Base-by-base conservation (phyloP, 2,797 vertebrate species). In the Steatocranus sp. region DNA sequence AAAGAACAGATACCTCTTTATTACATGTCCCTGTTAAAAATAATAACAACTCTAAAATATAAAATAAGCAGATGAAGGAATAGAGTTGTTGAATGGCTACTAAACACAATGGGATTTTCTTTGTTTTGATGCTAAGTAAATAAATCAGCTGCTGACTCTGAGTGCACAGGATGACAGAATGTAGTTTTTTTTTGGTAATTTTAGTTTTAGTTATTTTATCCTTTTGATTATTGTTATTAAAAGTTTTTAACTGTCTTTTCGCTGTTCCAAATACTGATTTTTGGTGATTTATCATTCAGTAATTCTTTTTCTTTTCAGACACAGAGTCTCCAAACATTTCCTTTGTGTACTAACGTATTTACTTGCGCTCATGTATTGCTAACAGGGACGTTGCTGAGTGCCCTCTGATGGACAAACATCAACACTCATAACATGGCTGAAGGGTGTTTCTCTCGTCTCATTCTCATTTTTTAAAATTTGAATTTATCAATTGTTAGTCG, bases 41-140 rank as follows among this genome's bases (percentile, higher is more conserved):
- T 36, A 20, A 36, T 61, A 63, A 34, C 36, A 63, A 63, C 30
- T 34, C 5, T 63, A 36, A 5, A 63, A 0, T 61, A 61, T 61
- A 12, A 20, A 63, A 63, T 36, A 63, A 36, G 32, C 1, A 63
- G 58, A 3, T 63, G 58, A 1, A 38, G n/a, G 18, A 14, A 58
- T 11, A 20, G 58, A 0, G 32, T 63, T 63, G 32, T 63, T 63
- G 4, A 63, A 36, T 36, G 18, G 32, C 11, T 36, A 63, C 7
- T 8, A 36, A 36, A 63, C 58, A 63, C 18, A 36, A 63, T 7
- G 3, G 10, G 11, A 0, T n/a, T 61, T 53, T 61, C 32, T 3
- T 61, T 0, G 0, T 61, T 20, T 41, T 41, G 36, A 68, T 68
- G 36, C 8, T 41, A 68, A 68, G 61, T 68, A 0, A 41, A 23